Base-by-base conservation (phyloP, 2,113 vertebrate genomes). In the Phasianus colchicus region DNA sequence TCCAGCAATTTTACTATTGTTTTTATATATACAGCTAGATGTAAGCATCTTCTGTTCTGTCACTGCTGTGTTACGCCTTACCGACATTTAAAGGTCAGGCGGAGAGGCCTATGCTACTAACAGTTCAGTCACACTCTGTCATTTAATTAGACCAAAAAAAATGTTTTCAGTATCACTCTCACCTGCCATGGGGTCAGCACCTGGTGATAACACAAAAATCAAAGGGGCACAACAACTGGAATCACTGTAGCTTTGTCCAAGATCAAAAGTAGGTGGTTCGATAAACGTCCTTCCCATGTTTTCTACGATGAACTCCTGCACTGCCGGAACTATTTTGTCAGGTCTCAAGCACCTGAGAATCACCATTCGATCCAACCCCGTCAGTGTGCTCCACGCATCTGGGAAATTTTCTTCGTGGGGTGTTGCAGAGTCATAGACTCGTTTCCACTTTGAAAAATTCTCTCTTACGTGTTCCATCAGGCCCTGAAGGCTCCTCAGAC, bases 131-230 rank as follows among this genome's bases (percentile, higher is more conserved):
- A 90, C 47, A 55, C 32, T 74, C 38, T 76, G 88, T 71, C 69
- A 81, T 86, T 90, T 92, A 77, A 83, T 17, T 25, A 77, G 60
- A 66, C 10, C 11, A 8, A 50, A 40, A 58, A 27, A 6, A 29
- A 9, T 7, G 21, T 71, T 86, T 76, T 61, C 40, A 78, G 70
- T 21, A 58, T 8, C 38, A 83, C 19, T 71, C 97, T 98, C 94
- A 99, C 99, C 99, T 98, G 99, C 98, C 96, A 99, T 99, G 57
- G 99, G 99, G 93, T 99, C 99, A 71, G 98, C 98, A 38, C 99
- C 98, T 9, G 98, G 98, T 22, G 99, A 99, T 52, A 99, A 95
- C 54, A 99, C 91, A 34, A 99, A 99, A 93, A 99, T 98, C 91
- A 99, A 96, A 32, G 99, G 99, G 7, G 97, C 97, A 91, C 99